Base-by-base conservation (phyloP, 2,888 invertebrate genomes). In the Lasioglossum zephyrum region DNA sequence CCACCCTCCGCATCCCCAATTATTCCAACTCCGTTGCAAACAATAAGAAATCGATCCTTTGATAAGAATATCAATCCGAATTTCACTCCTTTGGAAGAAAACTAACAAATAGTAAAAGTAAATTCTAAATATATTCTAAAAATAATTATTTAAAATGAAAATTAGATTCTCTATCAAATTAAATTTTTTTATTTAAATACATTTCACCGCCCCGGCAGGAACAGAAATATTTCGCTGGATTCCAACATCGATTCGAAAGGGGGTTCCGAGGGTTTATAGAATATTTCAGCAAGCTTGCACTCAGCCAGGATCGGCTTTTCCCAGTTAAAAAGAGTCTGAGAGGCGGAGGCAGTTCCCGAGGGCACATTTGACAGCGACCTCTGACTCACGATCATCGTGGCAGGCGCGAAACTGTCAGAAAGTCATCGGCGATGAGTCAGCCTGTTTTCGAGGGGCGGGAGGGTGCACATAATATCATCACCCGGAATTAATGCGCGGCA, bases 361-460 rank as follows among this genome's bases (percentile, higher is more conserved):
- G 70, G 70, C n/a, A n/a, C n/a, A 4, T 41, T n/a, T 11, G 70
- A 70, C 41, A 11, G 39, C 22, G 70, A n/a, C 39, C 70, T 41
- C 70, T 70, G 70, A 70, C 70, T 70, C 70, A 70, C 70, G n/a
- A 70, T 70, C 70, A 41, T 22, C 11, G 39, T 41, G 4, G 70
- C 31, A 77, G 63, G 77, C 75, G 89, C 85, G 87, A 84, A 57
- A 89, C 87, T 82, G 78, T 79, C 53, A 63, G 77, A 47, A 79
- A 85, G 49, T 74, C 79, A 79, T 82, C 77, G 73, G 44, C 13
- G 53, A 78, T 89, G 89, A 89, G 72, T 89, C 89, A 89, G 44
- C 49, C 47, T 31, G 74, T 78, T 76, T 63, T 49, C 73, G 41
- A n/a, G 63, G 89, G 76, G 53, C 22, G 39, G 69, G 39, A 66